These are phyloP conservation scores for Turritopsis dohrnii DNA, from an alignment of 30 jellyfish, hydroid and myxozoan species.

Conservation along the genomic window DNA sequence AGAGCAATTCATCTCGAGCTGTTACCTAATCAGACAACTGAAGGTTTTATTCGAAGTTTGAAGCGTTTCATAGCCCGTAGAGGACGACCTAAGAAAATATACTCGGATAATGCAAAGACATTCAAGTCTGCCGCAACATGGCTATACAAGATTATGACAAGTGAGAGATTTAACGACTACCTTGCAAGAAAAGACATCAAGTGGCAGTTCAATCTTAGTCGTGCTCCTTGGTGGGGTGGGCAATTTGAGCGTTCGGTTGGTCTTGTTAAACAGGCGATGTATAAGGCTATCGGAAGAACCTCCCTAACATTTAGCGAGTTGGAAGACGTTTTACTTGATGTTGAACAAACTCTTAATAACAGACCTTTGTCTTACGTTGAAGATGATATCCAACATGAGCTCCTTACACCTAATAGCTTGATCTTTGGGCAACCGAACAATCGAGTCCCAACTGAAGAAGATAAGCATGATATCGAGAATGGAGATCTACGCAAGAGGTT, in stretches of 20 bases:
- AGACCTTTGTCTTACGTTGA: constrained; percentile 57
- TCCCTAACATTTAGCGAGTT: constrained; percentile 31
- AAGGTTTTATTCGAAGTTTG: constrained; percentile 38
- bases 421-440: constrained; percentile 38
- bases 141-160: constrained; percentile 39
- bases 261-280: constrained; percentile 59
- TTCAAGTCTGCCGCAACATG: constrained; percentile 47
- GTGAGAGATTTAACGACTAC: constrained; percentile 41
- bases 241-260: constrained; percentile 56
- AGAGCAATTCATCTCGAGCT: constrained; percentile 57
- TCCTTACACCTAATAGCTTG: constrained; percentile 45
- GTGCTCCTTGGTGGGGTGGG: constrained; percentile 78
- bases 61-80: constrained; percentile 36
- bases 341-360: constrained; percentile 48
- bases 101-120: constrained; percentile 53
- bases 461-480: constrained; percentile 27
- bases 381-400: constrained; percentile 50
- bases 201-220: constrained; percentile 71
- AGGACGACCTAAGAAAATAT: neutral
- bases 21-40: constrained; percentile 35
- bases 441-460: constrained; percentile 36
- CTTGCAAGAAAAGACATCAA: constrained; percentile 38
- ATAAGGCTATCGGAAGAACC: constrained; percentile 42
- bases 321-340: constrained; percentile 37
- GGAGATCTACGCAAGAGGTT: constrained; percentile 46